Evolutionary conservation across 2,797 vertebrate genomes (phyloP).

Genomic region (Enoplosus armatus): DNA sequence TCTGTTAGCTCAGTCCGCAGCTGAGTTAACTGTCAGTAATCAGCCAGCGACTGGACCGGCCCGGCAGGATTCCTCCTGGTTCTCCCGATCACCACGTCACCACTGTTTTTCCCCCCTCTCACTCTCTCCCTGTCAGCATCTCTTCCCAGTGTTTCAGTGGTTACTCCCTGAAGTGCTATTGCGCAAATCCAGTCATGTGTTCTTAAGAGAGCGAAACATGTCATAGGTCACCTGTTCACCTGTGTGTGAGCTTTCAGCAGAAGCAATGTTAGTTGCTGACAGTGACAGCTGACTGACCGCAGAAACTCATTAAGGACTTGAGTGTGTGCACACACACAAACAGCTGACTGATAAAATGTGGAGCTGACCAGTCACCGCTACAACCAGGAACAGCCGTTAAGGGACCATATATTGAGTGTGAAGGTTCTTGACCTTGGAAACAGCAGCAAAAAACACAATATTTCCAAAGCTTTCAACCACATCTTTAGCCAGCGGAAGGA

Average conservation of each 20-base stretch:
- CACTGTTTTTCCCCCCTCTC: background rate
- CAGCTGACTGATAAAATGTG: conserved; percentile 16
- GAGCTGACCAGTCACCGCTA: conserved; percentile 4
- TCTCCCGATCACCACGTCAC: background rate
- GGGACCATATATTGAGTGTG: background rate
- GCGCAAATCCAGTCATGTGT: conserved; percentile 33
- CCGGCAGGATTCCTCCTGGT: no score
- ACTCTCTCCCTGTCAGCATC: background rate
- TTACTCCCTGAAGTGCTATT: conserved; percentile 21
- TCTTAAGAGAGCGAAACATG: conserved; percentile 3
- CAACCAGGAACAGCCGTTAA: background rate
- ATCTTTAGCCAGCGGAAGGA: background rate
- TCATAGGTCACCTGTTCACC: conserved; percentile 25
- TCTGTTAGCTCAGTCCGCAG: background rate
- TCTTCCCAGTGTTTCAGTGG: background rate
- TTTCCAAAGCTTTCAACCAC: background rate
- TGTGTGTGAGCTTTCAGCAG: conserved; percentile 14
- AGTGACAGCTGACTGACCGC: conserved; percentile 41
- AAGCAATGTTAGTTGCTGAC: background rate
- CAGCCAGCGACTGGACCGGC: no score
- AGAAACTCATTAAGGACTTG: conserved; percentile 43
- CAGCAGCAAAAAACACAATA: background rate
- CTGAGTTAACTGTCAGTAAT: background rate
- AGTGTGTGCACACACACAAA: background rate
- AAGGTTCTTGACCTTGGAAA: background rate